Evolutionary conservation across 2,113 vertebrate species (phyloP), one percentile per base, ranked within the genome.

Genomic region (Globicephala melas): DNA sequence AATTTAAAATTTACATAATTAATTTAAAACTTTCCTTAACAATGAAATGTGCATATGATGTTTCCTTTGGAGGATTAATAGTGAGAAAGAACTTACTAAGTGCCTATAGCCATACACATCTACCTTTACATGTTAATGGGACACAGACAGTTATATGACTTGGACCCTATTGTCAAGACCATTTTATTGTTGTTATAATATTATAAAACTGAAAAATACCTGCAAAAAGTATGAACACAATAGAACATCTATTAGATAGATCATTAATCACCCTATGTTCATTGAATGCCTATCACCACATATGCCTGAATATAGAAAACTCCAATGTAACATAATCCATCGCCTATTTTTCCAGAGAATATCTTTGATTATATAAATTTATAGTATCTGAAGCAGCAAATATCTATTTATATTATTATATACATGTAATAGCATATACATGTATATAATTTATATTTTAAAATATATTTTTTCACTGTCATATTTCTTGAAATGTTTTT

Each of bases 1-100:
- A 94, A 55, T 83, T 95, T 90, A 73, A 95, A 88, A 65, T 67
- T 85, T 68, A 31, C 21, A 76, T 5, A 50, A 93, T 87, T 89
- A 85, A 50, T n/a, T 92, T 18, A 85, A 71, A 20, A 17, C 1
- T 65, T 53, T 3, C 58, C 14, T 68, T 79, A 95, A 74, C 10
- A 95, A 89, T 53, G 5, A 92, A 95, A 92, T 79, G 12, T 73
- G 11, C 41, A 65, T 21, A 86, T 55, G 31, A 55, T 47, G 3
- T 36, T 92, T 82, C 44, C 26, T 53, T 83, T 84, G 74, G 15
- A 95, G 7, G 65, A 92, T 17, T 70, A 4, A 91, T 83, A 93
- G 76, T 65, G 15, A 91, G 41, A 93, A 65, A 76, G 23, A 94
- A 91, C 6, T 90, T 94, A 86, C 5, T 79, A 60, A 93, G 17